These are phyloP conservation scores for Aldabrachelys gigantea DNA, from an alignment of 2,113 vertebrate species.

Conservation along the genomic window DNA sequence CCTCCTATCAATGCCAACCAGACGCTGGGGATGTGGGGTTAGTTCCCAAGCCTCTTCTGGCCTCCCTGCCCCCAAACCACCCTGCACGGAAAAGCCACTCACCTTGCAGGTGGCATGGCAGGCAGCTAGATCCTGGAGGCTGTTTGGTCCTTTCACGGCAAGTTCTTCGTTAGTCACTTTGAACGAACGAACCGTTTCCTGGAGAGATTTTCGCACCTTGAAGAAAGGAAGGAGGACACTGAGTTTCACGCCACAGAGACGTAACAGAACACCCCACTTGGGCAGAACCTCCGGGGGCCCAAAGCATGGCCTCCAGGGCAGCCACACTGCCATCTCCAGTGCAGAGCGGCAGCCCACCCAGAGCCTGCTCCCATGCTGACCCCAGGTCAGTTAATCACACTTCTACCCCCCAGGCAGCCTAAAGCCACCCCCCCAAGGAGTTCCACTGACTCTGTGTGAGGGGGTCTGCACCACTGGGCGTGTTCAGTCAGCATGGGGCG, in stretches of 20 bases:
- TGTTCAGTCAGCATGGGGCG: too few relatives aligned
- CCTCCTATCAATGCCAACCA: background rate
- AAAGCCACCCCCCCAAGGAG: too few relatives aligned
- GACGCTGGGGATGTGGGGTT: too few relatives aligned
- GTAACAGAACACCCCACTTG: background rate
- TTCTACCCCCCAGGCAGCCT: background rate
- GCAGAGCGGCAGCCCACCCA: too few relatives aligned
- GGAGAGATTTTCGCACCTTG: conserved; percentile 87
- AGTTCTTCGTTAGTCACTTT: conserved; percentile 92
- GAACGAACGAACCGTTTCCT: conserved; percentile 91
- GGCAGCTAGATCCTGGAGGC: conserved; percentile 74
- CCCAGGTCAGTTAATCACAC: background rate
- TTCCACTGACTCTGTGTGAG: too few relatives aligned
- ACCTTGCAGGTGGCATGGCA: conserved; percentile 89
- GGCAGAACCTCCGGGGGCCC: too few relatives aligned
- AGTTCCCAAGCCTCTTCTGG: background rate
- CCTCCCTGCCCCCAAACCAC: background rate
- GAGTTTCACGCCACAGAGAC: background rate
- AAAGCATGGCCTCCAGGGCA: too few relatives aligned
- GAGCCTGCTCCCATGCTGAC: background rate
- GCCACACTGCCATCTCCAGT: too few relatives aligned
- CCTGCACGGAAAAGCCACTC: background rate
- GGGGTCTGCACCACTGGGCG: too few relatives aligned
- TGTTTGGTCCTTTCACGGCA: conserved; percentile 40
- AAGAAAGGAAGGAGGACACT: background rate